Conservation (phyloP, 1,140 invertebrate species). For the Argopecten irradians region DNA sequence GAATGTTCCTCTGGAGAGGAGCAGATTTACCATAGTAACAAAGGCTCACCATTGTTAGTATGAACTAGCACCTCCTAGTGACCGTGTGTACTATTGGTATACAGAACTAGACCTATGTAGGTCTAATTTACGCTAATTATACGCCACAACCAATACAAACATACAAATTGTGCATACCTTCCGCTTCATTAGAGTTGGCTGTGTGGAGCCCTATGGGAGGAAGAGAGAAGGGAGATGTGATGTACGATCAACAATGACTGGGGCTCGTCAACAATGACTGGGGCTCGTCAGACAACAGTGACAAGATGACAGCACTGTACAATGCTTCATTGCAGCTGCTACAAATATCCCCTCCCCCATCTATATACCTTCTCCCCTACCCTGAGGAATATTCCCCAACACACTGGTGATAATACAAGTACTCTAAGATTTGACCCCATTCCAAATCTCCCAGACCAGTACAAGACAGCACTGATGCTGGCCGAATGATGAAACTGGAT, state of each 20-base stretch:
- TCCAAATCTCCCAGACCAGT: not conserved
- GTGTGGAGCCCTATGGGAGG: not conserved
- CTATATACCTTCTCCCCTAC: not conserved
- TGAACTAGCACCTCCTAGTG: not conserved
- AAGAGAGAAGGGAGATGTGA: not conserved
- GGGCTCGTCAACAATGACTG: not conserved
- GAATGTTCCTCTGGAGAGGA: not conserved
- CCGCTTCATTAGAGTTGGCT: not conserved
- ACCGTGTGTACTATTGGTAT: not conserved
- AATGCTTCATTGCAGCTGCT: not conserved
- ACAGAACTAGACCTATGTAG: not conserved
- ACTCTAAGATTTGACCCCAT: not conserved
- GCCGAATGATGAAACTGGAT: too few species aligned
- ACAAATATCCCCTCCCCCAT: not conserved
- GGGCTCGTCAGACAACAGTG: not conserved
- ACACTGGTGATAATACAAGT: not conserved
- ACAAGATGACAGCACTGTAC: not conserved
- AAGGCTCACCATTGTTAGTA: not conserved
- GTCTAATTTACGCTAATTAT: slow-evolving; percentile 19
- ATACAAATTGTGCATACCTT: slow-evolving; percentile 22
- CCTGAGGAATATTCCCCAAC: not conserved
- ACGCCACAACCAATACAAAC: not conserved
- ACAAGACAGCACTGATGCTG: too few species aligned
- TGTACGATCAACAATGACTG: not conserved
- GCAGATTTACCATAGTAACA: not conserved